These are phyloP conservation scores for Acipenser oxyrinchus DNA, from an alignment of 2,797 vertebrate species.

Conservation along the genomic window DNA sequence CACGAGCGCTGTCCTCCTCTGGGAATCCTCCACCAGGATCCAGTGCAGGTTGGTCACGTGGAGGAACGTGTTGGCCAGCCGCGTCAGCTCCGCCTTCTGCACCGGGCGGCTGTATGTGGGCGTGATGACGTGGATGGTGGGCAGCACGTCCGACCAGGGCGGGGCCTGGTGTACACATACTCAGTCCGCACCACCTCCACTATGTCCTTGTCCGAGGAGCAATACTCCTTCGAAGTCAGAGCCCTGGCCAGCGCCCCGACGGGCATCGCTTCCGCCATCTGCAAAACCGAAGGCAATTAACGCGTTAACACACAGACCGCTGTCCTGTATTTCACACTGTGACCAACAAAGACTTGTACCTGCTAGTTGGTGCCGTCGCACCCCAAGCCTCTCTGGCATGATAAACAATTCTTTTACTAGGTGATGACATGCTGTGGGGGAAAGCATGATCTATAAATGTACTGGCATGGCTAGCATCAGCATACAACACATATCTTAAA, in stretches of 20 bases:
- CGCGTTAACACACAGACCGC: constrained; percentile 55
- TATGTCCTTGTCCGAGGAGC: constrained; percentile 89
- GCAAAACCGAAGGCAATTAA: constrained; percentile 47
- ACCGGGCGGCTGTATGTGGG: constrained; percentile 94
- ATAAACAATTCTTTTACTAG: constrained; percentile 83
- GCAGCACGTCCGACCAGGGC: constrained; percentile 89
- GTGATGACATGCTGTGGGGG: constrained; percentile 74
- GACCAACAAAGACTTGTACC: constrained; percentile 61
- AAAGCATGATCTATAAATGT: constrained; percentile 62
- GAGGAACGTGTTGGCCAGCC: constrained; percentile 87
- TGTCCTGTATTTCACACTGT: constrained; percentile 50
- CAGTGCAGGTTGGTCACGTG: constrained; percentile 94
- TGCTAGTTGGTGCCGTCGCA: constrained; percentile 66
- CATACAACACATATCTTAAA: constrained; percentile 37
- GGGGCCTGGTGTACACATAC: constrained; percentile 93
- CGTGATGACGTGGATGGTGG: constrained; percentile 91
- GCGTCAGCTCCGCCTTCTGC: constrained; percentile 91
- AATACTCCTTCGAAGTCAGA: constrained; percentile 91
- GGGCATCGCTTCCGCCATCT: constrained; percentile 83
- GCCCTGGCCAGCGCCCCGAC: constrained; percentile 65
- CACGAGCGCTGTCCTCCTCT: constrained; percentile 79
- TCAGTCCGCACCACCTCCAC: constrained; percentile 97
- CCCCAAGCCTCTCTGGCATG: constrained; percentile 72
- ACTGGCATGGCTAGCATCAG: too few relatives aligned
- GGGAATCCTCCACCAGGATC: constrained; percentile 93